phyloP scores from a whole-genome alignment of 1,140 invertebrate genomes.

The Drosophila pseudoananassae region DNA sequence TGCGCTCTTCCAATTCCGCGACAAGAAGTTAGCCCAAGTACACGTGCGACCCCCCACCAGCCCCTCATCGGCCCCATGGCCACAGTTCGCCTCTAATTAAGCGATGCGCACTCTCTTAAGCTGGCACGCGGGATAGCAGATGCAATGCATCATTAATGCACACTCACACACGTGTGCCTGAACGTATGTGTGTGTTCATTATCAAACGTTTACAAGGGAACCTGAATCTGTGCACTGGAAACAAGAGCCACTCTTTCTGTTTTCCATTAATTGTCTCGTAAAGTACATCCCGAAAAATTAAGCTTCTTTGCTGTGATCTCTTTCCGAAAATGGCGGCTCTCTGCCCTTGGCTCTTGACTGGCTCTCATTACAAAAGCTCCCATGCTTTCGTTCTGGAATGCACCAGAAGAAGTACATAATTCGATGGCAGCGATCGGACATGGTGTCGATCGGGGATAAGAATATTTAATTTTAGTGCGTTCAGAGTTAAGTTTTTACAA shows the following conservation, averaged over 20 bases:
- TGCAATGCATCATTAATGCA: slow-evolving; percentile 77
- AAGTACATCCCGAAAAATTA: not conserved
- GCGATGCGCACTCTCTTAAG: slow-evolving; percentile 55
- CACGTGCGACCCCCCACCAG: slow-evolving; percentile 6
- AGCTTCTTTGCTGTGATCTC: not conserved
- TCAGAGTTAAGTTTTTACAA: not conserved
- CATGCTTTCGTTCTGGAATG: no score
- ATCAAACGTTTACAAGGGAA: no score
- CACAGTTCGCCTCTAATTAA: slow-evolving; percentile 69
- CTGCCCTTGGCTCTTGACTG: no score
- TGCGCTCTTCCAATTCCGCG: slow-evolving; percentile 66
- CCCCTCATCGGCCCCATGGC: not conserved
- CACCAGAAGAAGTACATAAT: no score
- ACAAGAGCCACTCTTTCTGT: not conserved
- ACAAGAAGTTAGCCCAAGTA: slow-evolving; percentile 64
- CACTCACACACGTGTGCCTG: slow-evolving; percentile 19
- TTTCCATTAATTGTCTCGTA: not conserved
- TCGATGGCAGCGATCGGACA: no score
- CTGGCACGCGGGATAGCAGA: slow-evolving; percentile 23
- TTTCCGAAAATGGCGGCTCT: not conserved
- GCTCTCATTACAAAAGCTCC: no score
- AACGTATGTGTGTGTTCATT: not conserved
- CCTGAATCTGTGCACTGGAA: not conserved
- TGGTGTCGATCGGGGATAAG: no score
- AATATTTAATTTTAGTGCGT: not conserved